A percentile compares a stretch with the other conserved stretches of the same genome.
Evolutionary conservation across 2,888 invertebrate genomes (phyloP).

Genomic region (Myopa testacea): DNA sequence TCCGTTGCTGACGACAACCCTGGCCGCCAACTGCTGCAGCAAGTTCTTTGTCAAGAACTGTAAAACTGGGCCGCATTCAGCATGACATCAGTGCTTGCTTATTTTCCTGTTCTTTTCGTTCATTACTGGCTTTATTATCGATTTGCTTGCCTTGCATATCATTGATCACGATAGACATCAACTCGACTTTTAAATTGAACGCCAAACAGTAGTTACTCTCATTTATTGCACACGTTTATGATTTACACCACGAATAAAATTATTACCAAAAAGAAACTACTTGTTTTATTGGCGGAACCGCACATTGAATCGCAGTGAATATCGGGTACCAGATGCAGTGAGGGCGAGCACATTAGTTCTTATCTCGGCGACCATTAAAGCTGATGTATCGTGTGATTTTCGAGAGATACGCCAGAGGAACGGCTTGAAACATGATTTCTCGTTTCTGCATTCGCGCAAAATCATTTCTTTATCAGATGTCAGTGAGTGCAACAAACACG

Average conservation of each 20-base stretch:
- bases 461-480: not conserved
- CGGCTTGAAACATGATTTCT: not conserved
- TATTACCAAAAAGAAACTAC: not conserved
- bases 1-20: too few species aligned
- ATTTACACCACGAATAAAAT: not conserved
- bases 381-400: not conserved
- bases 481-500: not conserved
- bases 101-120: too few species aligned
- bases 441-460: not conserved
- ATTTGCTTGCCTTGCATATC: too few species aligned
- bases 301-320: not conserved
- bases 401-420: not conserved
- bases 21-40: too few species aligned
- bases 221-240: not conserved
- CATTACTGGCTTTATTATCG: too few species aligned
- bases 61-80: too few species aligned
- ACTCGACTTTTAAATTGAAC: too few species aligned
- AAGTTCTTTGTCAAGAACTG: too few species aligned
- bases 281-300: not conserved
- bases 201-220: not conserved
- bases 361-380: slow-evolving; percentile 1
- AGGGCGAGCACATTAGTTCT: not conserved
- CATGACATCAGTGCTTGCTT: too few species aligned
- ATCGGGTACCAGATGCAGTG: not conserved
- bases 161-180: too few species aligned